Conservation (phyloP, 2,113 vertebrate species). For the Mustelus asterias region DNA sequence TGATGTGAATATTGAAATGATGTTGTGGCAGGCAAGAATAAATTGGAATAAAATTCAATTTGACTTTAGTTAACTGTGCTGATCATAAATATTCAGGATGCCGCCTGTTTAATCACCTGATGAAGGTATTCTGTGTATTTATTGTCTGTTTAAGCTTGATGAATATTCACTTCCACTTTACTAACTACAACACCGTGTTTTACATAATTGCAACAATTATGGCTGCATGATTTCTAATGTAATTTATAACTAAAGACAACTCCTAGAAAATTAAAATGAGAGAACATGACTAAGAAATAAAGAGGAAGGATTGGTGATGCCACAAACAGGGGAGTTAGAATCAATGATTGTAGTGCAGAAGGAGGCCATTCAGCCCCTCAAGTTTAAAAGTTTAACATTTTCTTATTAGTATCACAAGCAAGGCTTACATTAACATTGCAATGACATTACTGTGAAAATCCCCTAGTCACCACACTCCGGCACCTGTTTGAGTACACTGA, state of each 20-base stretch:
- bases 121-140: not conserved
- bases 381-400: too few relatives aligned
- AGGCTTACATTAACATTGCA: too few relatives aligned
- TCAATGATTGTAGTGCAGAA: too few relatives aligned
- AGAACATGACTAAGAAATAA: not conserved
- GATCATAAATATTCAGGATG: not conserved
- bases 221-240: not conserved
- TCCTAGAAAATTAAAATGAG: conserved; percentile 21
- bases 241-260: not conserved
- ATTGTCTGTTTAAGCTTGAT: conserved; percentile 17
- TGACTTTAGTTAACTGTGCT: not conserved
- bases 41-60: not conserved
- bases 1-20: not conserved
- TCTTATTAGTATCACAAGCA: too few relatives aligned
- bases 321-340: too few relatives aligned
- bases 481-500: too few relatives aligned
- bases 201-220: conserved; percentile 27
- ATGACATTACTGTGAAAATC: too few relatives aligned
- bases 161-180: conserved; percentile 29
- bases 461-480: too few relatives aligned
- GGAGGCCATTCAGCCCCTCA: too few relatives aligned
- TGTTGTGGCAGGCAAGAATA: not conserved
- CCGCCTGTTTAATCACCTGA: conserved; percentile 12
- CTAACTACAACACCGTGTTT: not conserved
- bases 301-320: not conserved